Evolutionary conservation across 2,888 invertebrate species (phyloP).

Genomic region (Acleris cristana): DNA sequence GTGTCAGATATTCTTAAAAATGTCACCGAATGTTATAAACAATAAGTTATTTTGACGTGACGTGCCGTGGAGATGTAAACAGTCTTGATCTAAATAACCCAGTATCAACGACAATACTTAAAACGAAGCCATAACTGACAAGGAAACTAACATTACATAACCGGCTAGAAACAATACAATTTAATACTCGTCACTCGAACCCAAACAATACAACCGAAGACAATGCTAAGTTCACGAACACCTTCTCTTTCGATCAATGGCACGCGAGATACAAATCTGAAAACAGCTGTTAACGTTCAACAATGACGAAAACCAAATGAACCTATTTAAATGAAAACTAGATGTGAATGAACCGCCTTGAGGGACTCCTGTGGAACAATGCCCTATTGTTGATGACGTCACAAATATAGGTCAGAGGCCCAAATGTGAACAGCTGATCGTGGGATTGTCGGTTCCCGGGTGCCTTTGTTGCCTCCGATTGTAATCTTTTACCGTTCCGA

Average conservation of each 20-base stretch:
- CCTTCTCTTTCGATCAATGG: conserved; percentile 71
- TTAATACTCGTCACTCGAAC: conserved; percentile 59
- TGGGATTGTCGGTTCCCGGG: conserved; percentile 57
- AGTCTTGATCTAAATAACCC: not conserved
- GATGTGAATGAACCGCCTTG: conserved; percentile 82
- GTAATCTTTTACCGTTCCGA: conserved; percentile 40
- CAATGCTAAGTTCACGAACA: conserved; percentile 71
- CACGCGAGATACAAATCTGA: conserved; percentile 67
- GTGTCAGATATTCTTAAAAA: no score
- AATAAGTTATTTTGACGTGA: no score
- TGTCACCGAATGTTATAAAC: no score
- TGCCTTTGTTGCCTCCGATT: conserved; percentile 47
- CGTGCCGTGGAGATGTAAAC: not conserved
- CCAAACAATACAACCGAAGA: conserved; percentile 54
- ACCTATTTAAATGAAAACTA: conserved; percentile 73
- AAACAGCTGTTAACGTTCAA: conserved; percentile 74
- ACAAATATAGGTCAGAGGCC: conserved; percentile 81
- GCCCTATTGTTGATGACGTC: conserved; percentile 81
- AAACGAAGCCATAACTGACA: conserved; percentile 1
- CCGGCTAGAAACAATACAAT: conserved; percentile 63
- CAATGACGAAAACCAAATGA: conserved; percentile 77
- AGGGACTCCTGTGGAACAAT: conserved; percentile 81
- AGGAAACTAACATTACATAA: conserved; percentile 50
- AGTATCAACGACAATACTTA: conserved; percentile 12
- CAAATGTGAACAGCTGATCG: conserved; percentile 80